These are phyloP conservation scores for Protonibea diacanthus DNA, from an alignment of 2,797 vertebrate species.

Conservation along the genomic window DNA sequence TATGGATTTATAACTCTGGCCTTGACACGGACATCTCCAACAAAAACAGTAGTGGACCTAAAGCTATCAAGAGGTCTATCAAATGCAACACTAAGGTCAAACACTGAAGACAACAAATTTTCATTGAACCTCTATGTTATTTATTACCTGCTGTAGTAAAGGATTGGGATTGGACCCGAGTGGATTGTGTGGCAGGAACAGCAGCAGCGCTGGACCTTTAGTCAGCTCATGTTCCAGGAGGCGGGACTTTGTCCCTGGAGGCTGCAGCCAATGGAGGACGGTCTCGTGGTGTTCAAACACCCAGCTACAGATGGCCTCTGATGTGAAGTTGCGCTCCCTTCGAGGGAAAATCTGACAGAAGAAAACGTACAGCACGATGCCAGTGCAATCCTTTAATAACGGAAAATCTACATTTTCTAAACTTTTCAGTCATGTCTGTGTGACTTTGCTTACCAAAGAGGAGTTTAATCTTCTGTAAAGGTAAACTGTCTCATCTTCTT, in stretches of 20 bases:
- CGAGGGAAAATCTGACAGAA: constrained; percentile 89
- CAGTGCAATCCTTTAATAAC: neutral
- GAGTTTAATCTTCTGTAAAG: constrained; percentile 93
- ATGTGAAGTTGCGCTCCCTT: constrained; percentile 89
- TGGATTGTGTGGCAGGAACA: constrained; percentile 93
- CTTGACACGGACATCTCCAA: too few species aligned
- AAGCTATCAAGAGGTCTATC: neutral
- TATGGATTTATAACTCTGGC: too few species aligned
- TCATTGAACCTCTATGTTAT: neutral
- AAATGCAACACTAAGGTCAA: neutral
- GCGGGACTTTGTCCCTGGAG: constrained; percentile 81
- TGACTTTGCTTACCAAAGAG: constrained; percentile 89
- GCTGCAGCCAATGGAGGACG: constrained; percentile 84
- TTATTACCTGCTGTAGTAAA: constrained; percentile 89
- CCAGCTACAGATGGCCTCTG: constrained; percentile 92
- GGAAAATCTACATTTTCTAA: too few species aligned
- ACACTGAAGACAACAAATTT: too few species aligned
- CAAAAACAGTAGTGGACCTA: neutral
- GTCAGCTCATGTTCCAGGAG: constrained; percentile 88
- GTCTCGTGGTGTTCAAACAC: constrained; percentile 91
- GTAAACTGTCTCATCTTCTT: constrained; percentile 89
- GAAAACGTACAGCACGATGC: neutral
- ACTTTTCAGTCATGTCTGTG: neutral
- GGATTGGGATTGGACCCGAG: constrained; percentile 83
- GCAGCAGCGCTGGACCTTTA: constrained; percentile 94